Percentiles rank a stretch among this genome's conserved stretches.
Evolutionary conservation across 2,113 vertebrate genomes (phyloP).

Genomic region (Dasyornis broadbenti): DNA sequence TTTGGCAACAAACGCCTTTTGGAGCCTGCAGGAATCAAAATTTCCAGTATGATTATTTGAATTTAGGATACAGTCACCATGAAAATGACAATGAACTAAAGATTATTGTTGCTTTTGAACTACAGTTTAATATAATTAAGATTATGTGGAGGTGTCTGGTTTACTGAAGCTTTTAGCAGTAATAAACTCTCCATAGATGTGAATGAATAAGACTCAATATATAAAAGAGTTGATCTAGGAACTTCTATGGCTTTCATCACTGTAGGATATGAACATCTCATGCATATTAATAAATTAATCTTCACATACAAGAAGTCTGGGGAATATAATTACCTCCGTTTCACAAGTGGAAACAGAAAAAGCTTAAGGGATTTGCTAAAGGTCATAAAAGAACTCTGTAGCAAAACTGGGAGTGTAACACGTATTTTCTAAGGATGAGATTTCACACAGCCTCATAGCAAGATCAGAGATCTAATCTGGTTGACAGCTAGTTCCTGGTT

Average conservation of each 20-base stretch:
- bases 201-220: background rate
- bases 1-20: background rate
- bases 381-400: background rate
- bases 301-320: background rate
- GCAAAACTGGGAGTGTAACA: background rate
- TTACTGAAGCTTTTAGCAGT: background rate
- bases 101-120: background rate
- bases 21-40: background rate
- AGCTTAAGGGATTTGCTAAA: constrained; percentile 2
- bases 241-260: background rate
- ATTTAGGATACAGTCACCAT: background rate
- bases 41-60: background rate
- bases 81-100: background rate
- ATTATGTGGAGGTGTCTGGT: background rate
- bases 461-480: background rate
- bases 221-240: background rate
- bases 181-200: background rate
- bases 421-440: background rate
- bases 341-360: background rate
- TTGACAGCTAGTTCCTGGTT: background rate
- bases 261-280: background rate
- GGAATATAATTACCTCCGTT: background rate
- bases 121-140: background rate
- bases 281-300: constrained; percentile 16
- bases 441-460: background rate